phyloP scores from a whole-genome alignment of 1,140 invertebrate species.

The Drosophila persimilis region DNA sequence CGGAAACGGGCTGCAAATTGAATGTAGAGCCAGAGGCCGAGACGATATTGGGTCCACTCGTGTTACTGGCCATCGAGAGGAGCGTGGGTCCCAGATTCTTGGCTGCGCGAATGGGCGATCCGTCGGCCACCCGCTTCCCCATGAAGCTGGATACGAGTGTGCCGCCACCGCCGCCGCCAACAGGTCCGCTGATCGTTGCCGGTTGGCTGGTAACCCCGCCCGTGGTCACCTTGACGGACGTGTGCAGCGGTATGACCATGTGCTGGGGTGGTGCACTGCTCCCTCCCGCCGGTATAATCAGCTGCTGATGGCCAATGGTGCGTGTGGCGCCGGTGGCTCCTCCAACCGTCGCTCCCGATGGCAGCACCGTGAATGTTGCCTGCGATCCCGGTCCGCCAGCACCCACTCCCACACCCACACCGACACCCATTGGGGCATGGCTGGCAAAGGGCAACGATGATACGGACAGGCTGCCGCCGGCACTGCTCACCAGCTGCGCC shows the following conservation, averaged over 20 bases:
- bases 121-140: slow-evolving; percentile 77
- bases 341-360: slow-evolving; percentile 37
- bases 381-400: slow-evolving; percentile 52
- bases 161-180: slow-evolving; percentile 1
- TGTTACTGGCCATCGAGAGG: slow-evolving; percentile 81
- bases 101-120: slow-evolving; percentile 86
- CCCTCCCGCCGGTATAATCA: slow-evolving; percentile 56
- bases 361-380: slow-evolving; percentile 77
- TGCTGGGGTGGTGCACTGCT: slow-evolving; percentile 61
- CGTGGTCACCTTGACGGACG: slow-evolving; percentile 77
- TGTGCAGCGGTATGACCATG: slow-evolving; percentile 80
- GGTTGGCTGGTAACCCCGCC: slow-evolving; percentile 38
- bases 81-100: slow-evolving; percentile 86
- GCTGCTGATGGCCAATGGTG: slow-evolving; percentile 70
- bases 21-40: slow-evolving; percentile 58
- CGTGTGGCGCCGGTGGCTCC: slow-evolving; percentile 48
- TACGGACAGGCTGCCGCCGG: slow-evolving; percentile 61
- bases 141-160: slow-evolving; percentile 70
- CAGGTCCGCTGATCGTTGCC: slow-evolving; percentile 9
- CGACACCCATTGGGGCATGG: slow-evolving; percentile 37
- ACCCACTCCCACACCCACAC: slow-evolving; percentile 25
- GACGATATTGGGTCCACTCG: slow-evolving; percentile 37
- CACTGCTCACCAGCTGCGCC: slow-evolving; percentile 63
- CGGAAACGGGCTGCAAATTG: slow-evolving; percentile 69
- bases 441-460: slow-evolving; percentile 70